Percentiles rank a stretch among this genome's conserved stretches.
These are phyloP conservation scores for Halisarca cf. caerulea DNA, from an alignment of 37 sponge, comb jelly and placozoan species.

Conservation along the genomic window DNA sequence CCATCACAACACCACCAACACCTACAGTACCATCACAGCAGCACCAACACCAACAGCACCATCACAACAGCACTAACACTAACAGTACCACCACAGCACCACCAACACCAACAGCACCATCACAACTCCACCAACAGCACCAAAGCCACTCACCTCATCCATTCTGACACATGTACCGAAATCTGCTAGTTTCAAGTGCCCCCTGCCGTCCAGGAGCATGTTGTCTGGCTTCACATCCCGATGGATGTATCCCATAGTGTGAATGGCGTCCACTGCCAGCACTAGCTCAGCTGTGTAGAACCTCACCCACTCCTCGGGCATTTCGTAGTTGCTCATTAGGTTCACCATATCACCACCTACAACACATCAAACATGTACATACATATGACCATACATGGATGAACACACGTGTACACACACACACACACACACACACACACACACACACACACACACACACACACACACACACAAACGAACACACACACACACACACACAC, in stretches of 20 bases:
- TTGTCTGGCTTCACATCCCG: conserved; percentile 99
- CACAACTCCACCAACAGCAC: neutral
- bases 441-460: too few relatives aligned
- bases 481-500: conserved; percentile 22
- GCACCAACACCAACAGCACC: too few relatives aligned
- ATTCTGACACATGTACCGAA: conserved; percentile 97
- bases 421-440: neutral
- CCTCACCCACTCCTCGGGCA: conserved; percentile 93
- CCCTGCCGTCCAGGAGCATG: conserved; percentile 88
- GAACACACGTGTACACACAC: too few relatives aligned
- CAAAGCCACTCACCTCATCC: conserved; percentile 35
- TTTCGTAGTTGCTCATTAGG: conserved; percentile 90
- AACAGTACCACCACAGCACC: too few relatives aligned
- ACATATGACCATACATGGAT: neutral
- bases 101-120: neutral
- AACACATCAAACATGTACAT: neutral
- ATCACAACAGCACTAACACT: too few relatives aligned
- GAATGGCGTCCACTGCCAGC: conserved; percentile 90
- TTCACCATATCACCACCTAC: conserved; percentile 95
- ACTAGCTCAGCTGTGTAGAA: conserved; percentile 96
- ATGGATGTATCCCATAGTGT: conserved; percentile 93
- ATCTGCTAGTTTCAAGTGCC: conserved; percentile 97
- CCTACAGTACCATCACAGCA: too few relatives aligned
- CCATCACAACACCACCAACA: too few relatives aligned
- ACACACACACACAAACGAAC: neutral